phyloP scores from a whole-genome alignment of 2,888 invertebrate genomes.

The Leptinotarsa tumamoca region DNA sequence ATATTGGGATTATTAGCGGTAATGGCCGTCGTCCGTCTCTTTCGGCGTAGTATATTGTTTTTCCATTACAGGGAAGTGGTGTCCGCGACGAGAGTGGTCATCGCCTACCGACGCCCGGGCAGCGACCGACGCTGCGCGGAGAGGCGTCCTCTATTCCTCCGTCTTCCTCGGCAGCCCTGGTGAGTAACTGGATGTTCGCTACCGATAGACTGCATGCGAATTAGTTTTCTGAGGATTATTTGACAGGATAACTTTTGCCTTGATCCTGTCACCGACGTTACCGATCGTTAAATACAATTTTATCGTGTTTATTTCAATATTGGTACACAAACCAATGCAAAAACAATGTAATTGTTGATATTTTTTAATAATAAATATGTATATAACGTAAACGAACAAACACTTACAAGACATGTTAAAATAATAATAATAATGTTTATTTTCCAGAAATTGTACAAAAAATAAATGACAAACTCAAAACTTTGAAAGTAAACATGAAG shows the following conservation, averaged over 20 bases:
- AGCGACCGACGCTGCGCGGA: conserved; percentile 79
- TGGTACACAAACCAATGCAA: too few species aligned
- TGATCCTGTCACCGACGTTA: too few species aligned
- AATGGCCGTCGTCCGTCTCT: conserved; percentile 33
- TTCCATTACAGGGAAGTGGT: conserved; percentile 88
- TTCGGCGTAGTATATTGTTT: conserved; percentile 43
- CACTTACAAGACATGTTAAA: too few species aligned
- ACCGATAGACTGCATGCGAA: conserved; percentile 5
- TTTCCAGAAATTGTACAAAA: too few species aligned
- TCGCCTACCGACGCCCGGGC: conserved; percentile 76
- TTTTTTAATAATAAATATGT: too few species aligned
- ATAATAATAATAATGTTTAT: too few species aligned
- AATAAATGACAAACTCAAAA: too few species aligned
- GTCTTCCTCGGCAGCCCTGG: conserved; percentile 94
- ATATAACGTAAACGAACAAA: too few species aligned
- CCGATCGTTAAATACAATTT: too few species aligned
- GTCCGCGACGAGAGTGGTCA: conserved; percentile 89
- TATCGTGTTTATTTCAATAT: too few species aligned
- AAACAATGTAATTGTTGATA: too few species aligned
- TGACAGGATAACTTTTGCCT: not conserved
- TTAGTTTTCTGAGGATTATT: not conserved
- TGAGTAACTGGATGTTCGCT: conserved; percentile 66
- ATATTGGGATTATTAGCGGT: conserved; percentile 36
- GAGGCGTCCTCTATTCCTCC: conserved; percentile 89
- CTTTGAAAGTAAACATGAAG: too few species aligned